Evolutionary conservation across 2,113 vertebrate genomes (phyloP).

Genomic region (Cinclus mexicanus): DNA sequence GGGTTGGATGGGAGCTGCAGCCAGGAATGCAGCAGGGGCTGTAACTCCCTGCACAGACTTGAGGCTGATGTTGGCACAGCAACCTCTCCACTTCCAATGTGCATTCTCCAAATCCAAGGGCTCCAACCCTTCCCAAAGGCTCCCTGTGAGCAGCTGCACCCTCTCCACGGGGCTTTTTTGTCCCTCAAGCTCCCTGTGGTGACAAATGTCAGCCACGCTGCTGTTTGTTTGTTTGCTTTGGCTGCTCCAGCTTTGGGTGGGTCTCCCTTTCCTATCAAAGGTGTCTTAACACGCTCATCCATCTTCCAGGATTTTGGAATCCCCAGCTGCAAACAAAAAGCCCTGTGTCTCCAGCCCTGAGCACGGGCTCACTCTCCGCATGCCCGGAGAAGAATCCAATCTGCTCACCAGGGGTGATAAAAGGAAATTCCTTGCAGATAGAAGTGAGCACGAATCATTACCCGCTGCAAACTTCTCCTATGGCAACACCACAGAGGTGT

Average conservation of each 20-base stretch:
- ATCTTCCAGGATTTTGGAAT: constrained; percentile 61
- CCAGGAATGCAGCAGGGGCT: not conserved
- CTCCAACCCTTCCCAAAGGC: not conserved
- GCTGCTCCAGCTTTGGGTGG: constrained; percentile 28
- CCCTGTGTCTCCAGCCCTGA: constrained; percentile 39
- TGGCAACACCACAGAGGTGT: not conserved
- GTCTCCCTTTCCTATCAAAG: constrained; percentile 26
- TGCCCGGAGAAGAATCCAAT: not conserved
- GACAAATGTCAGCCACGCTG: constrained; percentile 5
- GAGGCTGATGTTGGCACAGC: not conserved
- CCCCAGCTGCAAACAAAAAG: constrained; percentile 49
- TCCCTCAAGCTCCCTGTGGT: not conserved
- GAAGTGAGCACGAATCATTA: not conserved
- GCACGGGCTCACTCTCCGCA: not conserved
- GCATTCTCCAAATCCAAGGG: not conserved
- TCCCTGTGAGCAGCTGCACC: not conserved
- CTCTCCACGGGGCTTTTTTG: accelerated
- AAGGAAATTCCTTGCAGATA: constrained; percentile 26
- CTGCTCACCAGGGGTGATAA: not conserved
- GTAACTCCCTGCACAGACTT: accelerated
- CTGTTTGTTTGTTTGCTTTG: constrained; percentile 45
- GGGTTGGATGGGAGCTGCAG: not conserved
- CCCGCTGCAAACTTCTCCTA: not conserved
- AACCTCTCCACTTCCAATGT: accelerated
- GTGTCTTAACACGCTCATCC: constrained; percentile 54